A percentile compares a stretch with the other conserved stretches of the same genome.
Evolutionary conservation across 1,140 invertebrate species (phyloP).

Genomic region (Prorops nasuta): DNA sequence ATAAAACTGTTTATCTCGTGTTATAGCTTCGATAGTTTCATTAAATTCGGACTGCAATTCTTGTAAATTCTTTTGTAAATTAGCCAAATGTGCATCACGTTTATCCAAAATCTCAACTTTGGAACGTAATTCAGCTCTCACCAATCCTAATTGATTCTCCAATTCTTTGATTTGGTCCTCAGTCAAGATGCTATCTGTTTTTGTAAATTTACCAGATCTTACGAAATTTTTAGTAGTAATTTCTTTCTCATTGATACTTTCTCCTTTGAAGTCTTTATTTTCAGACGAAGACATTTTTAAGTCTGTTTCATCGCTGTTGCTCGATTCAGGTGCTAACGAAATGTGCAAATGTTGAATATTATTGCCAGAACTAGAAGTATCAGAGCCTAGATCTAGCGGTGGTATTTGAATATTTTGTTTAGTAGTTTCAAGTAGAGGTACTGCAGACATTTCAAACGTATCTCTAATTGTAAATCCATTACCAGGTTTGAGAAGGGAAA

Average conservation of each 20-base stretch:
- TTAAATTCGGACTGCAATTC: slow-evolving; percentile 57
- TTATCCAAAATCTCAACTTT: slow-evolving; percentile 58
- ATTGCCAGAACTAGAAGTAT: slow-evolving; percentile 22
- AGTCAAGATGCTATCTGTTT: neutral
- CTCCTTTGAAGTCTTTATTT: neutral
- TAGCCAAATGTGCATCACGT: slow-evolving; percentile 56
- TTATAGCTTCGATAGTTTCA: slow-evolving; percentile 57
- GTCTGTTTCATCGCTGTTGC: slow-evolving; percentile 4
- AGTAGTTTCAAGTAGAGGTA: slow-evolving; percentile 20
- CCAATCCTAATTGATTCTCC: slow-evolving; percentile 57
- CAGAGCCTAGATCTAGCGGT: slow-evolving; percentile 30
- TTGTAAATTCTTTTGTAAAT: slow-evolving; percentile 61
- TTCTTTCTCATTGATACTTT: neutral
- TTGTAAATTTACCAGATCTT: too few species aligned
- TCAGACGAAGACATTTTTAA: slow-evolving; percentile 12
- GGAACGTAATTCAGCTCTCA: slow-evolving; percentile 55
- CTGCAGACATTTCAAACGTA: slow-evolving; percentile 12
- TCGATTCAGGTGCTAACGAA: neutral
- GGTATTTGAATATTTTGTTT: slow-evolving; percentile 29
- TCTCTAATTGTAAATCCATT: slow-evolving; percentile 9
- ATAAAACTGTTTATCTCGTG: slow-evolving; percentile 61
- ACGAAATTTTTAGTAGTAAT: too few species aligned
- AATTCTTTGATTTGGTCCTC: slow-evolving; percentile 39
- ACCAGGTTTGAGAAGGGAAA: slow-evolving; percentile 34
- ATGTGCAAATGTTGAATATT: neutral